These are phyloP conservation scores for Yoshiicerus persimilis DNA, from an alignment of 1,140 invertebrate genomes.

Conservation along the genomic window DNA sequence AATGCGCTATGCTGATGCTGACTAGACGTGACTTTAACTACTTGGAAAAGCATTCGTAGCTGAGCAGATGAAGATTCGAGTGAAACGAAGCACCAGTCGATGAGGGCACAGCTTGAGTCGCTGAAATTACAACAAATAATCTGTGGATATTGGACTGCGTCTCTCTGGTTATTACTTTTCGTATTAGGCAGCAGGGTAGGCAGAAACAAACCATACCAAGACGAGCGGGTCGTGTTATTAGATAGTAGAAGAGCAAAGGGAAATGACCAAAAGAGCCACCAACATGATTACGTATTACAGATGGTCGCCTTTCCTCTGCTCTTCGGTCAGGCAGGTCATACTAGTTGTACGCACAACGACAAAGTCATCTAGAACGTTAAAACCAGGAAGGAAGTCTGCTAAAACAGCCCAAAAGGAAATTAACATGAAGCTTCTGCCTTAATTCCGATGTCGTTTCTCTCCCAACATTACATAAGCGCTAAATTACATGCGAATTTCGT, in stretches of 20 bases:
- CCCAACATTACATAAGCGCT: too few species aligned
- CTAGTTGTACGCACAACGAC: neutral
- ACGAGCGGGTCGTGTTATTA: neutral
- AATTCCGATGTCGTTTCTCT: neutral
- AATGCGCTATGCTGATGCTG: too few species aligned
- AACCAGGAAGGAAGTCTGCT: slow-evolving; percentile 1
- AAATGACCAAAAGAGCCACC: slow-evolving; percentile 14
- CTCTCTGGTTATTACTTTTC: slow-evolving; percentile 5
- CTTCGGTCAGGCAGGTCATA: neutral
- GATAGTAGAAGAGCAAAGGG: slow-evolving; percentile 1
- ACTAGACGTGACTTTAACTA: neutral
- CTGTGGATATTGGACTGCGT: slow-evolving; percentile 1
- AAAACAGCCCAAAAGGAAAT: slow-evolving; percentile 2
- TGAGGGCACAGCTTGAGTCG: slow-evolving; percentile 12
- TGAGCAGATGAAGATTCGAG: neutral
- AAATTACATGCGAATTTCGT: neutral
- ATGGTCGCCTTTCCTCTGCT: neutral
- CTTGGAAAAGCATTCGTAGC: neutral
- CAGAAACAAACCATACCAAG: neutral
- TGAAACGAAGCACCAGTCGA: neutral
- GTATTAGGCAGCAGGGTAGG: neutral
- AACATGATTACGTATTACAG: slow-evolving; percentile 17
- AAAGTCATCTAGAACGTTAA: neutral
- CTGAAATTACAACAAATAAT: slow-evolving; percentile 19
- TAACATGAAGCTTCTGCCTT: neutral